phyloP scores from a whole-genome alignment of 2,797 vertebrate species.

The Podargus strigoides region DNA sequence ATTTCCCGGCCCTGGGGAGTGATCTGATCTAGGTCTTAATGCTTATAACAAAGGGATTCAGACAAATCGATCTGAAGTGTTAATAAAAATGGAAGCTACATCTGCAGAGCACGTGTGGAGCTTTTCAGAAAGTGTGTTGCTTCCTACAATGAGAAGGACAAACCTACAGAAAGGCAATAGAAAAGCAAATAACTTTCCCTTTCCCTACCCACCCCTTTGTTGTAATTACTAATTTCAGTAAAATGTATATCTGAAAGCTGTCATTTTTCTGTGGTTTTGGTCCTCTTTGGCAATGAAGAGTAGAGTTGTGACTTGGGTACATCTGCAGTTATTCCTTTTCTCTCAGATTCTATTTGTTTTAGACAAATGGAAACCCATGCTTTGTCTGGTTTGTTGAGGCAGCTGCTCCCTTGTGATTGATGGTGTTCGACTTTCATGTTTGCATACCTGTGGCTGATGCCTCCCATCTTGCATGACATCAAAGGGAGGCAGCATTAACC shows the following conservation, averaged over 20 bases:
- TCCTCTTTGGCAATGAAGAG: background rate
- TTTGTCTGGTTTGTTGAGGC: background rate
- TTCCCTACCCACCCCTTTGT: background rate
- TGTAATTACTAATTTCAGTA: background rate
- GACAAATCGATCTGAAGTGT: background rate
- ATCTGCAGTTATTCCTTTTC: background rate
- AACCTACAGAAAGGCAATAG: background rate
- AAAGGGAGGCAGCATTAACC: background rate
- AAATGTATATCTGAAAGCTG: background rate
- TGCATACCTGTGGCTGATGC: conserved; percentile 36
- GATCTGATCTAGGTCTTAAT: background rate
- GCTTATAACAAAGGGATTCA: background rate
- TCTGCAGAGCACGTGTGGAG: background rate
- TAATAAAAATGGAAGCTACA: background rate
- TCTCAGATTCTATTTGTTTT: background rate
- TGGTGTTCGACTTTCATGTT: background rate
- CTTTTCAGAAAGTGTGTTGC: background rate
- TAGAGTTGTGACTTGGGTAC: background rate
- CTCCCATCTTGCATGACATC: conserved; percentile 17
- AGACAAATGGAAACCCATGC: background rate
- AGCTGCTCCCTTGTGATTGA: conserved; percentile 6
- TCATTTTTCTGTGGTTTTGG: background rate
- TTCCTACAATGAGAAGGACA: background rate
- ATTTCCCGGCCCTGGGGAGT: background rate
- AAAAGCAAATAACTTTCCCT: background rate